Evolutionary conservation across 2,888 invertebrate genomes (phyloP).

Genomic region (Rhagophthalmus giganteus): DNA sequence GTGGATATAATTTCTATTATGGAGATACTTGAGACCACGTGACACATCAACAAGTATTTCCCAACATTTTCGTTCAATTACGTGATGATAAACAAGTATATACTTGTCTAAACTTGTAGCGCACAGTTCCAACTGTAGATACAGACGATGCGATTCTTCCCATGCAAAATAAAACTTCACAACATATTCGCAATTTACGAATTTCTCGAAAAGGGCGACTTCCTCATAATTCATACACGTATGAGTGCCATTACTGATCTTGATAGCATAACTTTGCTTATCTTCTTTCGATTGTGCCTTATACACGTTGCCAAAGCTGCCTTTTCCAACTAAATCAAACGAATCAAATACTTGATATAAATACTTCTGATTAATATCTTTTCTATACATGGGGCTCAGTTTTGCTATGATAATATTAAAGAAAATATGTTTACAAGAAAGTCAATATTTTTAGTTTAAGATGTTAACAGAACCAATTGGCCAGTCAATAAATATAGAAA

Average conservation of each 20-base stretch:
- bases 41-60: slow-evolving; percentile 66
- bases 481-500: too few species aligned
- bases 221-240: slow-evolving; percentile 63
- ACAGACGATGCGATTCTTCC: slow-evolving; percentile 71
- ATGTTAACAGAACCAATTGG: too few species aligned
- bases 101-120: slow-evolving; percentile 64
- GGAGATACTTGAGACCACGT: slow-evolving; percentile 68
- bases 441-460: too few species aligned
- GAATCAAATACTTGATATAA: slow-evolving; percentile 71
- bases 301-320: slow-evolving; percentile 76
- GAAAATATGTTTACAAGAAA: too few species aligned
- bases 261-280: slow-evolving; percentile 70
- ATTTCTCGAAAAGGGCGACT: slow-evolving; percentile 68
- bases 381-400: slow-evolving; percentile 46
- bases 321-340: slow-evolving; percentile 67
- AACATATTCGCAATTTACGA: slow-evolving; percentile 69
- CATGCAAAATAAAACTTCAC: slow-evolving; percentile 70
- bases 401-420: too few species aligned
- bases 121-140: slow-evolving; percentile 74
- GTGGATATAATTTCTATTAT: slow-evolving; percentile 68
- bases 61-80: slow-evolving; percentile 67
- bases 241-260: slow-evolving; percentile 65
- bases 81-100: slow-evolving; percentile 59
- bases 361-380: slow-evolving; percentile 55
- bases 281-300: slow-evolving; percentile 68